Evolutionary conservation across 2,113 vertebrate species (phyloP), one percentile per base, ranked within the genome.

Genomic region (Kryptolebias marmoratus): DNA sequence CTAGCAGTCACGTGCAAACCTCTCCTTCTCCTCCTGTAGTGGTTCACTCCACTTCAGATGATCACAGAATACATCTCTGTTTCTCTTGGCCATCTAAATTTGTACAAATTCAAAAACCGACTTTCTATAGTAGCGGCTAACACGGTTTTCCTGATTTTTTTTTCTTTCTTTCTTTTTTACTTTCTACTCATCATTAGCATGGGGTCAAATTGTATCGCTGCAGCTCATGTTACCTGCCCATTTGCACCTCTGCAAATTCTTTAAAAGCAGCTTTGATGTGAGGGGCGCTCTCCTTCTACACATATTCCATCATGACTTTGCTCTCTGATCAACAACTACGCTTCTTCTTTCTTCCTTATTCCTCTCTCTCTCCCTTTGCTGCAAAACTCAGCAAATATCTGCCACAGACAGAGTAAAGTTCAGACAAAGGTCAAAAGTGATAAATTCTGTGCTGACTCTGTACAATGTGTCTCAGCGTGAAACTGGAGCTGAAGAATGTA

Each of bases 351-450:
- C 42, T 39, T 50, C 61, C 58, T 74, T 60, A 63, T 77, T 65
- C 64, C 28, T 50, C 60, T 78, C 60, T 56, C 50, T 69, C 64
- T 63, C 48, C 39, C 58, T 56, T 82, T 44, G 61, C 47, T 45
- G 27, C 32, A 49, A 56, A 60, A 64, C 64, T 89, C 76, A 68
- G 80, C 60, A 89, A 87, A 88, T 87, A 83, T 81, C 75, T 73
- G 32, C 64, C 65, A 57, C 58, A 73, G 70, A 80, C 72, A 77
- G 60, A 68, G 74, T 80, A 85, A 88, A 90, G 91, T 88, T 90
- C 79, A 85, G 73, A 27, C 71, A 88, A 87, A 91, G 90, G 86
- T 90, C 86, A 87, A 85, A 85, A 80, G 67, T 63, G 56, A 83
- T 69, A 4, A 56, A 87, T 86, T 79, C 75, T 27, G 55, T 55